Conservation (phyloP, 2,113 vertebrate genomes). For the cattle (Bos taurus) region DNA sequence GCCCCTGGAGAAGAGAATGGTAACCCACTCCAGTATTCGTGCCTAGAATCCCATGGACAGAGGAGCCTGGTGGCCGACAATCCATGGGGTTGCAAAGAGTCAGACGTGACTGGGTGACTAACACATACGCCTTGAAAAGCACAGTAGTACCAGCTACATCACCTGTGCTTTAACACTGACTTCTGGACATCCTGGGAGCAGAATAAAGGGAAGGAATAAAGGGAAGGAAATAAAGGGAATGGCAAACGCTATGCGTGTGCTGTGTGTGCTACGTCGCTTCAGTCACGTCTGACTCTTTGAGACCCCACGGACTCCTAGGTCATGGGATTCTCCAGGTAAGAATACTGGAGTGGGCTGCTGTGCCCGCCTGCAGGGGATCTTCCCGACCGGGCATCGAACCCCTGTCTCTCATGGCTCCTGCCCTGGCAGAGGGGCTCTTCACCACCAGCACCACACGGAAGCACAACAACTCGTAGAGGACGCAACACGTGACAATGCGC, state of each 20-base stretch:
- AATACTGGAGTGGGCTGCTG: background rate
- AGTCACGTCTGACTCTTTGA: background rate
- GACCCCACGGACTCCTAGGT: background rate
- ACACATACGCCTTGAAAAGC: background rate
- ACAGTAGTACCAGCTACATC: background rate
- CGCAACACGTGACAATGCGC: rapidly evolving
- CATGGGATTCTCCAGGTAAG: background rate
- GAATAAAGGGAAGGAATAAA: no score
- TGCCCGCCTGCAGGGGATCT: background rate
- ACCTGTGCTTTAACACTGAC: background rate
- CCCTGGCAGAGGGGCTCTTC: background rate
- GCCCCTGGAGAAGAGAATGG: background rate
- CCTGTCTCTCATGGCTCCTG: background rate
- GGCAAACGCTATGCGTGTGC: background rate
- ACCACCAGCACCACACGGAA: background rate
- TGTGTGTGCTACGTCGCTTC: background rate
- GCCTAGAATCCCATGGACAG: background rate
- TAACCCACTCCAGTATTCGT: background rate
- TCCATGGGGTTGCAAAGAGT: background rate
- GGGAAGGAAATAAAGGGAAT: background rate
- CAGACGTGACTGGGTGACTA: background rate
- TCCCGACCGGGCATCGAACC: background rate
- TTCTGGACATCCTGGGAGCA: background rate
- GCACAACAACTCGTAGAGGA: rapidly evolving
- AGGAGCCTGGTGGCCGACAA: background rate